phyloP scores from a whole-genome alignment of 2,113 vertebrate species.

The Elaphurus davidianus region DNA sequence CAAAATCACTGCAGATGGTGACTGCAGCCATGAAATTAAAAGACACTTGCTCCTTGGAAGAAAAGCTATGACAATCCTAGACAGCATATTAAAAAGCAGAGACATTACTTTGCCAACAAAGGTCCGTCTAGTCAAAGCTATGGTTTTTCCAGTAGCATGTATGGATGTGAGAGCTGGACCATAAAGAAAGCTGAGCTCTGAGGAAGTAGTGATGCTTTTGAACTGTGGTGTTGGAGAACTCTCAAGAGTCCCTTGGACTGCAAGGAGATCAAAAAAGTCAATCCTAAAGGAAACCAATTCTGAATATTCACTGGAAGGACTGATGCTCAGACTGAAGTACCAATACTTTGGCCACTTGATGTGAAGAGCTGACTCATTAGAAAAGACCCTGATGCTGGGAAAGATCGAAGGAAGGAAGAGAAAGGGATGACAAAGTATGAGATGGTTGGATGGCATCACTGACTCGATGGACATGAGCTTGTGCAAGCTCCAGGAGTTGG shows the following conservation, averaged over 20 bases:
- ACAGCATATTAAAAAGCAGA: neutral
- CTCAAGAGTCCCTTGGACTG: neutral
- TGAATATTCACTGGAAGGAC: neutral
- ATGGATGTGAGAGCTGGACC: neutral
- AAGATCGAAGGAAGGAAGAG: neutral
- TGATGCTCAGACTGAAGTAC: neutral
- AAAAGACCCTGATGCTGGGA: neutral
- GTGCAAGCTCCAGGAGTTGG: neutral
- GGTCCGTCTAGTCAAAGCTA: neutral
- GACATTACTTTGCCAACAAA: neutral
- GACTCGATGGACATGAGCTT: neutral
- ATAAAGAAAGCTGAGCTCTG: neutral
- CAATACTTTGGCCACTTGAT: neutral
- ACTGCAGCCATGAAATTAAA: neutral
- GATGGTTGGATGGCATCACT: neutral
- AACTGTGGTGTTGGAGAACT: neutral
- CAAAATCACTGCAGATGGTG: neutral
- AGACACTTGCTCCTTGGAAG: neutral
- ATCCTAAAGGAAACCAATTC: neutral
- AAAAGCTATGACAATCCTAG: neutral
- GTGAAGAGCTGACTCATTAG: neutral
- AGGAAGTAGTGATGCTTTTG: neutral
- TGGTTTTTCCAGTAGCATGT: neutral
- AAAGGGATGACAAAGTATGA: neutral
- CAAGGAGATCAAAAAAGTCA: neutral